Base-by-base conservation (phyloP, 1,140 invertebrate species). In the Lepidurus arcticus region DNA sequence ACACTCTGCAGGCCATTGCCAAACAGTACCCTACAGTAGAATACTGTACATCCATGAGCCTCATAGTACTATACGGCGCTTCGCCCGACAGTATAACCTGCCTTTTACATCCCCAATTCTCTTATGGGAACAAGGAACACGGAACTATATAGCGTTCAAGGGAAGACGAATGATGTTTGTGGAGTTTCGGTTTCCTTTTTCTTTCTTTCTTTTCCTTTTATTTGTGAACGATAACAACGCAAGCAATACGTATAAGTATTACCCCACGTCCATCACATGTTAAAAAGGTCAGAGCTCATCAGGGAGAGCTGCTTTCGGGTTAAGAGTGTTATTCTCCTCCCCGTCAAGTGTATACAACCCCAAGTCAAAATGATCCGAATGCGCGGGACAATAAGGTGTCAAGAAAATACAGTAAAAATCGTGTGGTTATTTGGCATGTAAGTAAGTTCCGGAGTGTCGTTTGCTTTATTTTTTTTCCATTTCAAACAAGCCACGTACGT, bases 201-300 rank as follows among this genome's bases (percentile, higher is more conserved):
- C 21, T 65, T 21, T 65, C 47, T 65, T 16, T 65, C 13, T 34
- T 34, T 34, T 34, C 26, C 3, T 34, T 34, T 34, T 34, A 24
- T 24, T 3, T 34, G 3, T 34, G 34, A 34, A 34, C 3, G 53
- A 65, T 21, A 16, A 65, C 53, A 65, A 65, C 3, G 34, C n/a
- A 65, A 65, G 13, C 53, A 65, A 65, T 4, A 34, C 2, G 34
- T 24, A 34, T 24, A 34, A 34, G 34, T 34, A 34, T 34, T 34
- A 4, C 34, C 34, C 53, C 13, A 21, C 53, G 13, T 16, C 21
- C n/a, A 7, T 65, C 53, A 16, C 21, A 21, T 11, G 53, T 65
- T 65, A 65, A 65, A 47, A 65, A 65, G 53, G 53, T 65, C 53
- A 65, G 53, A 65, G 53, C 53, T 65, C 53, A 65, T 65, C 53